These are phyloP conservation scores for Epicampocera succincta DNA, from an alignment of 2,888 invertebrate genomes.

Conservation along the genomic window DNA sequence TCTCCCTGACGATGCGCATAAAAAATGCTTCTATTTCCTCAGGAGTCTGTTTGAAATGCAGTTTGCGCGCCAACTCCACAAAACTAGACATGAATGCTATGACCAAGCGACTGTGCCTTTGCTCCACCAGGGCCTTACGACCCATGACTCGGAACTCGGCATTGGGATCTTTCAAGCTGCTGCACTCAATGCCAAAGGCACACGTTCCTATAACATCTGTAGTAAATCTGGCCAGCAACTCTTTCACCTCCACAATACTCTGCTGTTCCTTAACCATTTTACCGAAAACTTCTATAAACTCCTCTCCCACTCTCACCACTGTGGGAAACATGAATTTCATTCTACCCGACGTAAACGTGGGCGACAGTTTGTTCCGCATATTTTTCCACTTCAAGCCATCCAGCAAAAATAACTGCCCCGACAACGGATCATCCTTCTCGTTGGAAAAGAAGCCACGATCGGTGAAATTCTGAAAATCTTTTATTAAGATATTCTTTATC, in stretches of 20 bases:
- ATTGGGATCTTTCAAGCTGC: conserved; percentile 80
- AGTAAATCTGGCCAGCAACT: conserved; percentile 81
- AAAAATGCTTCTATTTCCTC: conserved; percentile 77
- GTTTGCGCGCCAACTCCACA: conserved; percentile 72
- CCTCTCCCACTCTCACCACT: conserved; percentile 69
- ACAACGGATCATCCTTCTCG: conserved; percentile 68
- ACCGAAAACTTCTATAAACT: conserved; percentile 66
- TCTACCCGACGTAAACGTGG: conserved; percentile 76
- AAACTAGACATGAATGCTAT: conserved; percentile 69
- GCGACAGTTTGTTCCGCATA: conserved; percentile 74
- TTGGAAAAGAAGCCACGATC: conserved; percentile 71
- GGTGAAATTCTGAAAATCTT: conserved; percentile 70
- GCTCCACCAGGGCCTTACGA: conserved; percentile 70
- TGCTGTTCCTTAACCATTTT: conserved; percentile 61
- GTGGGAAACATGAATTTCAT: conserved; percentile 76
- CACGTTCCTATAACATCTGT: conserved; percentile 83
- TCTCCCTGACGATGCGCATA: conserved; percentile 79
- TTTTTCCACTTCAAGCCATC: conserved; percentile 80
- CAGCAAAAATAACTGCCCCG: conserved; percentile 72
- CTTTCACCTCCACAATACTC: conserved; percentile 74
- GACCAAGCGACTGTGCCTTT: conserved; percentile 66
- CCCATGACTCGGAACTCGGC: conserved; percentile 80
- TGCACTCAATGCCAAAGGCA: conserved; percentile 82
- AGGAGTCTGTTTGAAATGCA: conserved; percentile 73
- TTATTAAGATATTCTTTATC: conserved; percentile 69